A percentile compares a stretch with the other conserved stretches of the same genome.
These are phyloP conservation scores for Cuculus canorus DNA, from an alignment of 2,797 vertebrate genomes.

Conservation along the genomic window DNA sequence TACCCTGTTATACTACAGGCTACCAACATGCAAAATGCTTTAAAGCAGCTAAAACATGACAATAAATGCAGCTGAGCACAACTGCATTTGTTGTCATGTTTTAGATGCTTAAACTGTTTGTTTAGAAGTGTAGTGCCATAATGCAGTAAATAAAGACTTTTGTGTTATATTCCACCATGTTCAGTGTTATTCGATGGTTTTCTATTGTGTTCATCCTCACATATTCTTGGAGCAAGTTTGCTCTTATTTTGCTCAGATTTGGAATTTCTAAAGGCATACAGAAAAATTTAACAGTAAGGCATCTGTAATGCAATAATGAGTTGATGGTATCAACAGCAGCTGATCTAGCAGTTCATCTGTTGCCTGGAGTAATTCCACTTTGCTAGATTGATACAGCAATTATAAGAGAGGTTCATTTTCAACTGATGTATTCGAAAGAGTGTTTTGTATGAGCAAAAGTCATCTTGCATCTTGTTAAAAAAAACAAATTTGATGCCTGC, in stretches of 20 bases:
- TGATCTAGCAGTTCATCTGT: background rate
- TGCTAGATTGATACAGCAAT: background rate
- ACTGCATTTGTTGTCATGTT: no score
- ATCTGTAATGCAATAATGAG: background rate
- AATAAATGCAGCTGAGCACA: background rate
- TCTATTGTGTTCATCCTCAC: background rate
- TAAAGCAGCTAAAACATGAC: background rate
- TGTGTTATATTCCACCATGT: background rate
- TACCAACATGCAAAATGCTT: background rate
- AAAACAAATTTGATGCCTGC: background rate
- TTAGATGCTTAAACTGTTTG: no score
- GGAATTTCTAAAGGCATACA: background rate
- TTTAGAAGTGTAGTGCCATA: background rate
- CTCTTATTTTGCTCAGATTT: background rate
- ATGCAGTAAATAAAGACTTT: background rate
- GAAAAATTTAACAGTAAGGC: background rate
- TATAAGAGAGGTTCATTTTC: background rate
- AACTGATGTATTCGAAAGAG: background rate
- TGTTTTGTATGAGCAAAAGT: background rate
- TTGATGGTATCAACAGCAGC: background rate
- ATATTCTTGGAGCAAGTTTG: accelerated
- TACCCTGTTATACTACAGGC: background rate
- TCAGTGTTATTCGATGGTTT: background rate
- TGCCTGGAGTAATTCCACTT: background rate
- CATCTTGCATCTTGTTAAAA: background rate